phyloP scores from a whole-genome alignment of 2,888 invertebrate genomes.

The Dermolepida albohirtum region DNA sequence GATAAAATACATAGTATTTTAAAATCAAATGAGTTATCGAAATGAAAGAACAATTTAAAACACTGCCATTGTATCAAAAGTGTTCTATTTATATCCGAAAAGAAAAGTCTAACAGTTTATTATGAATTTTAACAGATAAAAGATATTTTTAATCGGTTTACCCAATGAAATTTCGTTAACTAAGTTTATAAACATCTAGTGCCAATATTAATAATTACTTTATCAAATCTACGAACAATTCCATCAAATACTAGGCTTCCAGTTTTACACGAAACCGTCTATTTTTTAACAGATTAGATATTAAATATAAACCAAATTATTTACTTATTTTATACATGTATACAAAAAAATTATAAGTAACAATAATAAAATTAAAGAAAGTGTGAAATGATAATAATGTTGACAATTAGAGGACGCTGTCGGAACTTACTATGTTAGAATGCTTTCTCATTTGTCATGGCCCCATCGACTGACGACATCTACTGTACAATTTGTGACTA shows the following conservation, averaged over 20 bases:
- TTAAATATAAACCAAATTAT: constrained; percentile 3
- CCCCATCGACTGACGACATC: constrained; percentile 64
- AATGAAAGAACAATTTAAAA: constrained; percentile 6
- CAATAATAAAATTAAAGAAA: neutral
- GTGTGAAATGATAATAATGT: constrained; percentile 18
- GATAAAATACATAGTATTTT: neutral
- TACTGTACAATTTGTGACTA: constrained; percentile 59
- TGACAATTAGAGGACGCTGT: neutral
- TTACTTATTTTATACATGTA: constrained; percentile 1
- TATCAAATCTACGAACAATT: constrained; percentile 11
- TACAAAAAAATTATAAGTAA: neutral
- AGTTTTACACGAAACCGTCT: constrained; percentile 13
- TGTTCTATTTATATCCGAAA: constrained; percentile 21
- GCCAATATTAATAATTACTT: constrained; percentile 20
- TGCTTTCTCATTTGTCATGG: constrained; percentile 65
- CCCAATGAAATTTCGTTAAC: neutral
- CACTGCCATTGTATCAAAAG: constrained; percentile 24
- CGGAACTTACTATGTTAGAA: constrained; percentile 47
- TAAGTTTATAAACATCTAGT: constrained; percentile 9
- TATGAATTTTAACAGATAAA: neutral
- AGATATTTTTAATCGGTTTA: neutral
- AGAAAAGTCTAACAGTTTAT: neutral
- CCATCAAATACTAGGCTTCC: constrained; percentile 31
- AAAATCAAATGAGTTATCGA: neutral
- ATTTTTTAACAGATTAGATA: constrained; percentile 27